These are phyloP conservation scores for Lasioglossum baleicum DNA, from an alignment of 1,140 invertebrate species.

Conservation along the genomic window DNA sequence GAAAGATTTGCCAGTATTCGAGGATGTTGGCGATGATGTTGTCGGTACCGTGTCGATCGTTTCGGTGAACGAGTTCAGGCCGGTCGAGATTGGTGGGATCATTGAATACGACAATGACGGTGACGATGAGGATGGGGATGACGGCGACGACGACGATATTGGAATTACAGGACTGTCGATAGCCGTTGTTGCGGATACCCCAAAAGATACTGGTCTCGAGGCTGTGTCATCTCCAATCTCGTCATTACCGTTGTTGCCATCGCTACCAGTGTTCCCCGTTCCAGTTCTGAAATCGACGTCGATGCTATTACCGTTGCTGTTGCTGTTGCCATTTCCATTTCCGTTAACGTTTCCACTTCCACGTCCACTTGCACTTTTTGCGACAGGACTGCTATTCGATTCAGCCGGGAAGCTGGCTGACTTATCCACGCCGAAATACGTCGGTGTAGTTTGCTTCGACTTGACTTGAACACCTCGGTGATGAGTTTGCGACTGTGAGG, in stretches of 20 bases:
- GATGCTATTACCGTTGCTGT: no score
- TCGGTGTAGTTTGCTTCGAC: constrained; percentile 66
- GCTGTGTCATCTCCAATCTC: neutral
- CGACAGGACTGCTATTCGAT: constrained; percentile 59
- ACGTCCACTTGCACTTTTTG: neutral
- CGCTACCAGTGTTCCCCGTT: neutral
- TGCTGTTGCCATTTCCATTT: no score
- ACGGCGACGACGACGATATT: constrained; percentile 66
- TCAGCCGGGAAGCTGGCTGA: constrained; percentile 32
- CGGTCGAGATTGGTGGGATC: constrained; percentile 32
- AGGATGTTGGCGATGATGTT: neutral
- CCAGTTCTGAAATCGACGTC: constrained; percentile 22
- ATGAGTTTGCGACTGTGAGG: constrained; percentile 37
- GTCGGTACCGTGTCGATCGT: neutral
- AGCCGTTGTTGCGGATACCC: constrained; percentile 59
- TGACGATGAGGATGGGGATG: constrained; percentile 49
- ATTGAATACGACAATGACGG: neutral
- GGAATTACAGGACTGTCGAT: constrained; percentile 72
- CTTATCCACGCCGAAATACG: constrained; percentile 40
- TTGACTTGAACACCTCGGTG: constrained; percentile 37
- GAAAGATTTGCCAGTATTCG: neutral
- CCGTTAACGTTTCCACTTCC: no score
- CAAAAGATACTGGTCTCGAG: constrained; percentile 22
- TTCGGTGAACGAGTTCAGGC: constrained; percentile 28
- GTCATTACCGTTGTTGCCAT: constrained; percentile 27